phyloP scores from a whole-genome alignment of 2,797 vertebrate species.

The Pogonophryne albipinna region DNA sequence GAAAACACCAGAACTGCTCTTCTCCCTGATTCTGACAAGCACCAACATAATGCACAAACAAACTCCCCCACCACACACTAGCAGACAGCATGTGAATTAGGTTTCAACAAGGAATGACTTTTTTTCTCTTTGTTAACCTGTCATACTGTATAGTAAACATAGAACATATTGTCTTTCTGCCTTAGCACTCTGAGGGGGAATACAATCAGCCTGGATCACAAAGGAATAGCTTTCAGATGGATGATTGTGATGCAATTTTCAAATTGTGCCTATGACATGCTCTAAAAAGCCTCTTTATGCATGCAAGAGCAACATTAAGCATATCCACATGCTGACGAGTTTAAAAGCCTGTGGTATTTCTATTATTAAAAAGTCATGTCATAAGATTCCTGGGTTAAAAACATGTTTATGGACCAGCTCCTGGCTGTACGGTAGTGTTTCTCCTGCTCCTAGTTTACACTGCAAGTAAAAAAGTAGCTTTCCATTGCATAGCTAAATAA shows the following conservation, averaged over 20 bases:
- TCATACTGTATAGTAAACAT: constrained; percentile 36
- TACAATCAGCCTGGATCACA: constrained; percentile 19
- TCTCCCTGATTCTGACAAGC: constrained; percentile 25
- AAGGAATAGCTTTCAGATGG: constrained; percentile 39
- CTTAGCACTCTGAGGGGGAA: constrained; percentile 31
- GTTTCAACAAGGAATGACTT: constrained; percentile 20
- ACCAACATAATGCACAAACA: constrained; percentile 38
- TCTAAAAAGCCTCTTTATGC: constrained; percentile 25
- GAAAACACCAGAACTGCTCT: neutral
- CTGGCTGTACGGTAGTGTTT: neutral
- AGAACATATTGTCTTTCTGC: constrained; percentile 35
- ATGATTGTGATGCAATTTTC: constrained; percentile 36
- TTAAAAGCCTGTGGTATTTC: constrained; percentile 16
- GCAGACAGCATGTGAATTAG: constrained; percentile 31
- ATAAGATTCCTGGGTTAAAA: constrained; percentile 12
- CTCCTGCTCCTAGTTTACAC: neutral
- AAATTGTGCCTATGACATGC: constrained; percentile 32
- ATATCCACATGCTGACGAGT: constrained; percentile 38
- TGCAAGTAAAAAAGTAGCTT: neutral
- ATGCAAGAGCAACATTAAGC: constrained; percentile 17
- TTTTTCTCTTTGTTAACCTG: constrained; percentile 49
- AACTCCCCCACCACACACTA: constrained; percentile 17
- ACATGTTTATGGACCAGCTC: constrained; percentile 5
- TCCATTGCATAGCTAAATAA: neutral
- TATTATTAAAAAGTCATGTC: constrained; percentile 34